Conservation (phyloP, 2,797 vertebrate genomes). For the Lindbergichthys nudifrons region DNA sequence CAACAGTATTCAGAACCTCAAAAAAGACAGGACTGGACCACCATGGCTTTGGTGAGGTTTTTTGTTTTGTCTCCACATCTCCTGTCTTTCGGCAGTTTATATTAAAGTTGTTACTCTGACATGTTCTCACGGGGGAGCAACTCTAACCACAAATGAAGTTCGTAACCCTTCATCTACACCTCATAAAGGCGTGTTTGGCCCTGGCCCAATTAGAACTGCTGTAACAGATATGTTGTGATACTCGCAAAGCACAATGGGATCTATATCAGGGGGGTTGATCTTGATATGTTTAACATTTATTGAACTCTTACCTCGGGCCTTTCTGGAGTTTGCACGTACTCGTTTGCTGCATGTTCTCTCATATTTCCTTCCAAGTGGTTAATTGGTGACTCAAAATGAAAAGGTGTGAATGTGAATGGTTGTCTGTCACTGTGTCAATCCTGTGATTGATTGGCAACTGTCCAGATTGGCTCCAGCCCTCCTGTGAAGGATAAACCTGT, state of each 20-base stretch:
- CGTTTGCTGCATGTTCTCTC: neutral
- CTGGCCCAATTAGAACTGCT: conserved; percentile 56
- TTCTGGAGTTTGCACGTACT: neutral
- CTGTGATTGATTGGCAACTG: neutral
- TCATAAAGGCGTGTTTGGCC: conserved; percentile 68
- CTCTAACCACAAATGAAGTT: conserved; percentile 51
- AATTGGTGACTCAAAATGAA: neutral
- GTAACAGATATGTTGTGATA: conserved; percentile 65
- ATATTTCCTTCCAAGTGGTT: neutral
- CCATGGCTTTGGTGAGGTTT: conserved; percentile 59
- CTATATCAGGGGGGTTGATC: conserved; percentile 48
- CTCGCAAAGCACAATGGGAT: conserved; percentile 48
- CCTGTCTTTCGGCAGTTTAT: conserved; percentile 43
- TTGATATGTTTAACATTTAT: conserved; percentile 64
- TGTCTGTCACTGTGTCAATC: neutral
- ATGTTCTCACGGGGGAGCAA: conserved; percentile 35
- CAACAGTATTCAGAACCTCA: conserved; percentile 35
- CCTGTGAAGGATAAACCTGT: neutral
- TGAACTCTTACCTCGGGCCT: neutral
- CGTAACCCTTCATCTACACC: conserved; percentile 57
- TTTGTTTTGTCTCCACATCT: conserved; percentile 53
- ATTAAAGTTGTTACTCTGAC: conserved; percentile 36
- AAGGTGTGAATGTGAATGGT: neutral
- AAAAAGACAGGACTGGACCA: conserved; percentile 58
- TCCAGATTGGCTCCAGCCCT: conserved; percentile 12